Conservation (phyloP, 2,797 vertebrate genomes). For the Syncerus caffer region DNA sequence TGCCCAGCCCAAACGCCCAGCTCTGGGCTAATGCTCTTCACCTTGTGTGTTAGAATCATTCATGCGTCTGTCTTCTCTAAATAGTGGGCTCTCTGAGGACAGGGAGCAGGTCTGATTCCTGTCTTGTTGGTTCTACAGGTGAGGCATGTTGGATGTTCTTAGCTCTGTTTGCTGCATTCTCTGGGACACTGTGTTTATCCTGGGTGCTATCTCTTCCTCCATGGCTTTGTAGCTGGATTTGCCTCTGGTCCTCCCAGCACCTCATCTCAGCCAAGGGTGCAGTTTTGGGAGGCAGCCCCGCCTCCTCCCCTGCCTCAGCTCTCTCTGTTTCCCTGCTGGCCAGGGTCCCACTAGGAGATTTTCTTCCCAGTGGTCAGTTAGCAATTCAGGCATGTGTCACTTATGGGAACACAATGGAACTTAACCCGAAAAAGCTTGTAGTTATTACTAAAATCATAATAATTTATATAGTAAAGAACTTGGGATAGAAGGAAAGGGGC, state of each 20-base stretch:
- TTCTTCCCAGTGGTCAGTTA: background rate
- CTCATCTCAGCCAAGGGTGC: background rate
- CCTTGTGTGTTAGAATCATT: background rate
- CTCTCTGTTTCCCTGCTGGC: background rate
- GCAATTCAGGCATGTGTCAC: background rate
- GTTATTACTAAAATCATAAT: background rate
- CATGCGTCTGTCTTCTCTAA: background rate
- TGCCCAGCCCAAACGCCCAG: background rate
- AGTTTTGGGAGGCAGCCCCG: background rate
- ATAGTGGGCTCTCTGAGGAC: background rate
- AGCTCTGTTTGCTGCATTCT: background rate
- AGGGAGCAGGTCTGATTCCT: background rate
- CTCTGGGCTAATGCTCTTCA: accelerated
- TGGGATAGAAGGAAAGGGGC: background rate
- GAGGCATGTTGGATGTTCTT: background rate
- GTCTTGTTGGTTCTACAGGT: background rate
- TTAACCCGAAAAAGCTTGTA: background rate
- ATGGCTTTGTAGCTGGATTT: background rate
- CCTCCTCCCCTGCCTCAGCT: background rate
- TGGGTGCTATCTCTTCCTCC: background rate
- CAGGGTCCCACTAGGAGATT: background rate
- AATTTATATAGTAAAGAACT: background rate
- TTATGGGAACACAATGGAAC: background rate
- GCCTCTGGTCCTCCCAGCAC: background rate
- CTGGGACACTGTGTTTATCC: background rate